Conservation (phyloP, 2,113 vertebrate genomes). For the Malaclemys terrapin region DNA sequence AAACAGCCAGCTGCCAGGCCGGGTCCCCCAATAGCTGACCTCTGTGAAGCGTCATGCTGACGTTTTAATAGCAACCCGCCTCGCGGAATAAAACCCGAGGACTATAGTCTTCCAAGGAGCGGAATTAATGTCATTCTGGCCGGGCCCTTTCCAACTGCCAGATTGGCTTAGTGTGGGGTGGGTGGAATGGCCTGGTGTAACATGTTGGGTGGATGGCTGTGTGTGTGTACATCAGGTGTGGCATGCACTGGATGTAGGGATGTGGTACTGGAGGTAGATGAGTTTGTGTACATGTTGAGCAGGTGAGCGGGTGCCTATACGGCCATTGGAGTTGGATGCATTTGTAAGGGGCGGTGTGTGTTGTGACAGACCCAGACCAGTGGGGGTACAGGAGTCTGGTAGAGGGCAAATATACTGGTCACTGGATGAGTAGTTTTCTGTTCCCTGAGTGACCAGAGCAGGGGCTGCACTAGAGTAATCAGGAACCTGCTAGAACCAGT, state of each 20-base stretch:
- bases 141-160: neutral
- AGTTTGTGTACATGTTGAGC: neutral
- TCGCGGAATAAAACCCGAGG: constrained; percentile 23
- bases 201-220: neutral
- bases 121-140: constrained; percentile 24
- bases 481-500: no score
- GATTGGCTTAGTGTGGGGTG: neutral
- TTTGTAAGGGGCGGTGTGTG: neutral
- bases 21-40: constrained; percentile 80
- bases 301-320: neutral
- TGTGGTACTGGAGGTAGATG: neutral
- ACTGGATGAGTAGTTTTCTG: no score
- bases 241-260: neutral
- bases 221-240: neutral
- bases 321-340: neutral
- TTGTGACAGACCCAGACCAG: no score
- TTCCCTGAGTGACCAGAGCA: no score
- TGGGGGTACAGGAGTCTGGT: no score
- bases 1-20: constrained; percentile 84
- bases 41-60: constrained; percentile 73
- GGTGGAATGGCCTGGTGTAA: no score
- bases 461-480: no score
- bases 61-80: constrained; percentile 79
- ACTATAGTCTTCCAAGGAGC: neutral
- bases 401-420: no score